These are phyloP conservation scores for Polyodon spathula DNA, from an alignment of 2,113 vertebrate genomes.

Conservation along the genomic window DNA sequence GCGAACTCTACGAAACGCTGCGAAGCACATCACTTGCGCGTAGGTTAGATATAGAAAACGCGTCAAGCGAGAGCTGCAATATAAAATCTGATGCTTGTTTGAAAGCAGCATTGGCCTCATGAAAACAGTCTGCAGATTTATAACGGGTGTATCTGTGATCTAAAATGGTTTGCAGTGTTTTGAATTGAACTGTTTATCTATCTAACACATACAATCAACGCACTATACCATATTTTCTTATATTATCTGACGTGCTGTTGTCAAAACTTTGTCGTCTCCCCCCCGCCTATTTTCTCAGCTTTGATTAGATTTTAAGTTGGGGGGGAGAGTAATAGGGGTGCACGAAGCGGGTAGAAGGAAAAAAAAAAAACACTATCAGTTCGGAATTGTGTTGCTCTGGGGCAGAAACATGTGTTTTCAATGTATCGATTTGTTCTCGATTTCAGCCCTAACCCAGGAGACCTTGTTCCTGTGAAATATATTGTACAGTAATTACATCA, in stretches of 20 bases:
- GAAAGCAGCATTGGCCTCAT: background rate
- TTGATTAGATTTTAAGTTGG: no score
- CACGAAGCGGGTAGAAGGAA: no score
- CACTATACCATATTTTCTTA: background rate
- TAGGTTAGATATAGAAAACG: background rate
- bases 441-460: constrained; percentile 41
- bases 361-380: no score
- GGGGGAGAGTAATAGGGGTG: no score
- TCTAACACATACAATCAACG: no score
- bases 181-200: no score
- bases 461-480: constrained; percentile 41
- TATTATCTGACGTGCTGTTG: background rate
- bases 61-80: no score
- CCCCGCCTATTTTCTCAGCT: constrained; percentile 21
- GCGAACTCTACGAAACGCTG: background rate
- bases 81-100: background rate
- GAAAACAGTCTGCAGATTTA: no score
- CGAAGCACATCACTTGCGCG: background rate
- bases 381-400: constrained; percentile 22
- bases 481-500: constrained; percentile 50
- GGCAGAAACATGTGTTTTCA: constrained; percentile 44
- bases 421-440: constrained; percentile 52
- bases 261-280: background rate
- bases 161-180: background rate
- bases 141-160: no score